A percentile compares a stretch with the other conserved stretches of the same genome.
Evolutionary conservation across 2,113 vertebrate genomes (phyloP).

Genomic region (Mustela lutreola): DNA sequence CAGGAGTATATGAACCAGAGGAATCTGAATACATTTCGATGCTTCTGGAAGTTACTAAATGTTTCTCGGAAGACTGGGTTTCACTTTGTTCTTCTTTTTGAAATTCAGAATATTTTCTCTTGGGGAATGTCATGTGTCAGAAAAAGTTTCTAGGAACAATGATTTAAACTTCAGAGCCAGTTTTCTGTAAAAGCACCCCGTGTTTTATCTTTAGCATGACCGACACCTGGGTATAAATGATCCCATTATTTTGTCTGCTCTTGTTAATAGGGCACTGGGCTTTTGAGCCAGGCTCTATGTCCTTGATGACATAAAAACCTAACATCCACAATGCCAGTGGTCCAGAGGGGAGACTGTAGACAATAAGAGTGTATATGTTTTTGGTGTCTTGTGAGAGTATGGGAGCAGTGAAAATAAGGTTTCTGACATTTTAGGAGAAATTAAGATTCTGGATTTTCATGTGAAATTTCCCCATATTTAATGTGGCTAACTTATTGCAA

Average conservation of each 20-base stretch:
- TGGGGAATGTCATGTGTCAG: neutral
- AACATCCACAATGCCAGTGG: neutral
- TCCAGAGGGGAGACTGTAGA: neutral
- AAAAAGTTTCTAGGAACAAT: neutral
- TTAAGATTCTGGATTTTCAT: neutral
- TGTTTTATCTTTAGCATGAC: neutral
- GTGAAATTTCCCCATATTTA: neutral
- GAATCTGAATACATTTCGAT: neutral
- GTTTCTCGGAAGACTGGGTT: conserved; percentile 7
- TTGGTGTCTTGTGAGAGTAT: neutral
- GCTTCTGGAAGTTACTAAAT: conserved; percentile 14
- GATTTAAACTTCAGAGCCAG: neutral
- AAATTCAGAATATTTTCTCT: conserved; percentile 53
- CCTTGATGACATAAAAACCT: neutral
- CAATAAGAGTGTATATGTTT: neutral
- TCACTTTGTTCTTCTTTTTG: conserved; percentile 45
- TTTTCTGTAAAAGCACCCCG: neutral
- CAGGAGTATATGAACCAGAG: neutral
- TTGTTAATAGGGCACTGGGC: neutral
- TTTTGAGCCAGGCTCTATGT: neutral
- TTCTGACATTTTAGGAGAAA: neutral
- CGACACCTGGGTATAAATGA: neutral
- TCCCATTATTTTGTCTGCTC: neutral
- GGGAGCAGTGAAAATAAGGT: too few relatives aligned
- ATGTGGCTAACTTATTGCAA: neutral